Evolutionary conservation across 2,113 vertebrate species (phyloP).

Genomic region (Dipodomys ordii): DNA sequence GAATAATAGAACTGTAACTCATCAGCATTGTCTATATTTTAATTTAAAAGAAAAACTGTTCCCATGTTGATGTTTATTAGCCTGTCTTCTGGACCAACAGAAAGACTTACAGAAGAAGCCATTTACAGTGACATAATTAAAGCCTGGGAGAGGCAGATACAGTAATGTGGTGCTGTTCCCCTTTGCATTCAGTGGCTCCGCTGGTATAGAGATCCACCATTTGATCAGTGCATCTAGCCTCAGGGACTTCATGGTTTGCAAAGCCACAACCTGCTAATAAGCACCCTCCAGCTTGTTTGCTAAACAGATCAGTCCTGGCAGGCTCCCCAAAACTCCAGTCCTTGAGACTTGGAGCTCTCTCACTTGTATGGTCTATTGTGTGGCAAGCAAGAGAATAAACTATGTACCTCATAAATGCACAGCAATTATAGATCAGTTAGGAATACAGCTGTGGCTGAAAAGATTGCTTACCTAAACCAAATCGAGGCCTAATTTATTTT

Average conservation of each 20-base stretch:
- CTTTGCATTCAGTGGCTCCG: conserved; percentile 83
- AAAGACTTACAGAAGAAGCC: conserved; percentile 83
- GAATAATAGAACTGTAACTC: conserved; percentile 79
- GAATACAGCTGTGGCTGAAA: conserved; percentile 84
- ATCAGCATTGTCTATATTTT: conserved; percentile 81
- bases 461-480: conserved; percentile 86
- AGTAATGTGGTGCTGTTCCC: conserved; percentile 73
- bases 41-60: conserved; percentile 84
- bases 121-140: conserved; percentile 83
- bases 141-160: conserved; percentile 82
- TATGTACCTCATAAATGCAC: conserved; percentile 85
- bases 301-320: conserved; percentile 89
- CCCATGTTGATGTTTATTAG: conserved; percentile 86
- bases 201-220: conserved; percentile 84
- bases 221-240: conserved; percentile 87
- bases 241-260: conserved; percentile 86
- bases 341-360: conserved; percentile 88
- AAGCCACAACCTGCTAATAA: conserved; percentile 89
- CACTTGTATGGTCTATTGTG: conserved; percentile 86
- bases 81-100: conserved; percentile 84
- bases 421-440: conserved; percentile 87
- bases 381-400: conserved; percentile 87
- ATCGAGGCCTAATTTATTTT: conserved; percentile 82
- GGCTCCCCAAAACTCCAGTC: conserved; percentile 85
- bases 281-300: conserved; percentile 90